phyloP scores from a whole-genome alignment of 2,797 vertebrate species.

The Coracias cyanogaster region DNA sequence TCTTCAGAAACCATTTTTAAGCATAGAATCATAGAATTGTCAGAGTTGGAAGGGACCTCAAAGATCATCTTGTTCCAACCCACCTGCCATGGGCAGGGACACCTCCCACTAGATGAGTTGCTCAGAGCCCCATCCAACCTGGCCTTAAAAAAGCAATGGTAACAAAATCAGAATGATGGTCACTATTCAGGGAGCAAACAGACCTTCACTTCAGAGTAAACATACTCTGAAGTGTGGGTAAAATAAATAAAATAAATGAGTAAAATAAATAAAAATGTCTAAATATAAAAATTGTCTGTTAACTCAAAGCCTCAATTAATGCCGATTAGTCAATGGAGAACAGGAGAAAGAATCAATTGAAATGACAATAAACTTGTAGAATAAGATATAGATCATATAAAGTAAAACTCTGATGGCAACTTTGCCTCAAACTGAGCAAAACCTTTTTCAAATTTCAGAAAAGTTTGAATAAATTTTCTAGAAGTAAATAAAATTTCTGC shows the following conservation, averaged over 20 bases:
- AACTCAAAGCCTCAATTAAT: not conserved
- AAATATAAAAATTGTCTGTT: not conserved
- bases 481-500: not conserved
- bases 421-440: not conserved
- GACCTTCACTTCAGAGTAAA: not conserved
- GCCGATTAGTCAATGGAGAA: not conserved
- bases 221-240: not conserved
- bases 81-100: too few species aligned
- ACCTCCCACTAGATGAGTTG: too few species aligned
- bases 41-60: too few species aligned
- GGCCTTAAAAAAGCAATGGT: not conserved
- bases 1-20: conserved; percentile 4
- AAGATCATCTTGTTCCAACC: too few species aligned
- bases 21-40: too few species aligned
- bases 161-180: conserved; percentile 60
- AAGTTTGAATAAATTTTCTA: not conserved
- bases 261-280: not conserved
- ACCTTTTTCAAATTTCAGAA: not conserved
- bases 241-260: not conserved
- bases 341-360: not conserved
- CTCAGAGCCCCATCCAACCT: too few species aligned
- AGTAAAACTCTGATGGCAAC: not conserved
- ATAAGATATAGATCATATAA: not conserved
- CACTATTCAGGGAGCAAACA: conserved; percentile 28
- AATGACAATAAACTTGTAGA: not conserved